A percentile compares a stretch with the other conserved stretches of the same genome.
Conservation (phyloP, 2,797 vertebrate genomes). For the Gallinago nigripennis region DNA sequence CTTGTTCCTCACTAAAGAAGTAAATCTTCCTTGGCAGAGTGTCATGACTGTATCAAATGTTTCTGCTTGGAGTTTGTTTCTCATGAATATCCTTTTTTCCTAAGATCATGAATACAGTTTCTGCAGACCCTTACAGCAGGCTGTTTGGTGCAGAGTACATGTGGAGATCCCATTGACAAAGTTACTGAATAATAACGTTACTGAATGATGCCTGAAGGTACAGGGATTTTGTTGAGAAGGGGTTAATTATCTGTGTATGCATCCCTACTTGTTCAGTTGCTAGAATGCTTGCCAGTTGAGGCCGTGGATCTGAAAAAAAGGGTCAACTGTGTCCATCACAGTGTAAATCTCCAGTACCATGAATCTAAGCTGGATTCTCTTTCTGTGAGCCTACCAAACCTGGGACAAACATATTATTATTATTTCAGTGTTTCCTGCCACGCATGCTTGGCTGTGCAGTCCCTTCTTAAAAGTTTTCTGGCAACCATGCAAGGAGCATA, state of each 20-base stretch:
- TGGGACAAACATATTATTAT: rapidly evolving
- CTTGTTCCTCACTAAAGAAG: background rate
- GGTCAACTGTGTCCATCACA: background rate
- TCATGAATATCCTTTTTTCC: background rate
- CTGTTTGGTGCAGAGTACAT: background rate
- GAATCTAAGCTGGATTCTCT: background rate
- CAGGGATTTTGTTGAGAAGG: background rate
- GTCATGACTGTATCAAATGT: background rate
- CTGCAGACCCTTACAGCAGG: background rate
- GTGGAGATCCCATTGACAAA: background rate
- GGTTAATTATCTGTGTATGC: background rate
- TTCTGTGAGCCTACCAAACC: background rate
- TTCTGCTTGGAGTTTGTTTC: background rate
- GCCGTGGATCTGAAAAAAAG: background rate
- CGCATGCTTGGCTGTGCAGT: background rate
- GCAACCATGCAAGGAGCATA: background rate
- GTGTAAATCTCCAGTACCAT: background rate
- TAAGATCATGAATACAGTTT: background rate
- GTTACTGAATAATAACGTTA: background rate
- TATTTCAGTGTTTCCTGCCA: background rate
- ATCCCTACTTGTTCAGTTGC: background rate
- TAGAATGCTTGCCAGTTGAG: background rate
- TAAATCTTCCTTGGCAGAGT: background rate
- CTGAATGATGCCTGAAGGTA: background rate
- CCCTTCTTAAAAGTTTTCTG: background rate